Evolutionary conservation across 2,113 vertebrate genomes (phyloP), one percentile per base, ranked within the genome.

Genomic region (Stictonetta naevosa): DNA sequence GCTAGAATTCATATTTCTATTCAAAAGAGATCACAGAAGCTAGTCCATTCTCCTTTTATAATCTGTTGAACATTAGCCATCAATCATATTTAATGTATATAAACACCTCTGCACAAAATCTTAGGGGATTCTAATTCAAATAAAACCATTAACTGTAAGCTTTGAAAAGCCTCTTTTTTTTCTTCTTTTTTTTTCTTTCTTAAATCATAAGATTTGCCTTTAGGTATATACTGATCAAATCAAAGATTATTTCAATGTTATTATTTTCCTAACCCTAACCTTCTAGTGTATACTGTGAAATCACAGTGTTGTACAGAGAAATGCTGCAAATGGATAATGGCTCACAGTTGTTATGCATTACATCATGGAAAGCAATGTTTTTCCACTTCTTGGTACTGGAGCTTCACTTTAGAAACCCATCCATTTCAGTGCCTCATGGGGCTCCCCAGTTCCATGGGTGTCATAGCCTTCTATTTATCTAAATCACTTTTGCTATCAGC

Each of bases 401-500:
- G 82, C 67, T 93, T 93, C 90, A 80, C 82, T 93, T 53, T 85
- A 73, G 38, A 76, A 93, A 90, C 64, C 36, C 12, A 88, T 72
- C 40, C 59, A 40, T 92, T 90, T 93, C 59, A 17, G 33, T 62
- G 72, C 63, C 85, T 79, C 85, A 8, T 0, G 0, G 74, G 86
- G 50, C 38, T 92, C 44, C 58, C 58, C 78, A 92, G 59, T 66
- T 93, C 63, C 83, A 77, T 5, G 15, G 55, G 83, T 88, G 74
- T 92, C 85, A 91, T 28, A 73, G 23, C 21, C n/a, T 77, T 88
- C 40, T 88, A 73, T 93, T 96, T 83, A 93, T 86, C 90, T 92
- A 90, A 90, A 93, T 92, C 79, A 83, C 36, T 95, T 92, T 60
- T 84, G 29, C 78, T 97, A 95, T 95, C 92, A 88, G 75, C 68